Evolutionary conservation across 2,797 vertebrate species (phyloP).

Genomic region (Dendrocincla fuliginosa): DNA sequence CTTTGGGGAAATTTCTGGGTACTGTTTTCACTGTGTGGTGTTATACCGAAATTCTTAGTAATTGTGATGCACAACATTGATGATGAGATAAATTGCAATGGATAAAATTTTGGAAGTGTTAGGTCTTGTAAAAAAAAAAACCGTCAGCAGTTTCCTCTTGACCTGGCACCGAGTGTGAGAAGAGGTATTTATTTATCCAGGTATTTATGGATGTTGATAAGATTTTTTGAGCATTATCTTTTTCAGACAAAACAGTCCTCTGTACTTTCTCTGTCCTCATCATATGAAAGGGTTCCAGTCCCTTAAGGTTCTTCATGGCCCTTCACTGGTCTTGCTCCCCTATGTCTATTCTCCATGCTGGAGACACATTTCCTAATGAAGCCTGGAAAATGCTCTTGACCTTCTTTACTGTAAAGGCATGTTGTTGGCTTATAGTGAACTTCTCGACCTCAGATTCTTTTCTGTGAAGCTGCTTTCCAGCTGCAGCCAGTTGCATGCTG

Average conservation of each 20-base stretch:
- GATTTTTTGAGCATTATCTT: not conserved
- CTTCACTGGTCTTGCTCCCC: not conserved
- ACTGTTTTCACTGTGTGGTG: not conserved
- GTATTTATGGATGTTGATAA: not conserved
- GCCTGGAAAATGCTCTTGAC: not conserved
- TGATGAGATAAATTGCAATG: not conserved
- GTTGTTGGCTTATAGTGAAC: not conserved
- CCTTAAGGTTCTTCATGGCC: not conserved
- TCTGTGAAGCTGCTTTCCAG: not conserved
- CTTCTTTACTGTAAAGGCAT: not conserved
- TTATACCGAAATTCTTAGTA: not conserved
- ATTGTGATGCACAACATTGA: not conserved
- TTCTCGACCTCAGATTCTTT: not conserved
- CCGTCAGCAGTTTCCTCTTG: not conserved
- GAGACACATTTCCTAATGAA: not conserved
- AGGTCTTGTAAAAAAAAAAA: not conserved
- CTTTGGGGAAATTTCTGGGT: not conserved
- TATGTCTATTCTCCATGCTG: not conserved
- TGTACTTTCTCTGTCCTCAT: not conserved
- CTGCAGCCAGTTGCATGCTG: not conserved
- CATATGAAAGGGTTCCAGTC: not conserved
- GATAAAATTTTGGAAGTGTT: not conserved
- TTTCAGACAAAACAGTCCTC: not conserved
- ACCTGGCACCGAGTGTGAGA: not conserved
- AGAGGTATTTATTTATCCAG: no score